Percentiles rank a stretch among this genome's conserved stretches.
phyloP scores from a whole-genome alignment of 2,797 vertebrate species.

The Poliocrania exsul region DNA sequence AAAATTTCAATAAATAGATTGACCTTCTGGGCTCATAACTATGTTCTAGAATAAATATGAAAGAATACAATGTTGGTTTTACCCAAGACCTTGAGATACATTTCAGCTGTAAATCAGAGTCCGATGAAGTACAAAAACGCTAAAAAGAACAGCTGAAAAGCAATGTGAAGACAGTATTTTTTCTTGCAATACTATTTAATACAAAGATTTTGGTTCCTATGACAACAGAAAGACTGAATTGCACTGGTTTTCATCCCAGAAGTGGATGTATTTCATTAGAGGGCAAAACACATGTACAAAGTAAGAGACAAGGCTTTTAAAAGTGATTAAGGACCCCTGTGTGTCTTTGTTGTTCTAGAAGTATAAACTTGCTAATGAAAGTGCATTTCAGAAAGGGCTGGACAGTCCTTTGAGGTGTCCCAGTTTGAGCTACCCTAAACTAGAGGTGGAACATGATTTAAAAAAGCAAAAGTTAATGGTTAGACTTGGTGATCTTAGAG shows the following conservation, averaged over 20 bases:
- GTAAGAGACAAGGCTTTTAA: neutral
- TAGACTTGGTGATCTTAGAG: neutral
- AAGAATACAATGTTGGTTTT: neutral
- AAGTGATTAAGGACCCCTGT: neutral
- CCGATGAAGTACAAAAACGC: neutral
- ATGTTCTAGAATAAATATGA: neutral
- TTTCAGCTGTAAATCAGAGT: neutral
- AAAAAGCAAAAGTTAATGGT: neutral
- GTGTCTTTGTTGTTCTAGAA: neutral
- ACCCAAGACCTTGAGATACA: neutral
- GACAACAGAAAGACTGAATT: conserved; percentile 42
- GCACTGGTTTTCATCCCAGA: neutral
- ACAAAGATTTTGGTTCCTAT: conserved; percentile 44
- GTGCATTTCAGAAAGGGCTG: neutral
- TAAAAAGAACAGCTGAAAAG: neutral
- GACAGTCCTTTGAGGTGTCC: neutral
- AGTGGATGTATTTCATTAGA: neutral
- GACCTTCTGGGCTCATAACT: neutral
- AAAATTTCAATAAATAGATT: neutral
- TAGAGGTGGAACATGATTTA: neutral
- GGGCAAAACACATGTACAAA: neutral
- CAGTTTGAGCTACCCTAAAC: neutral
- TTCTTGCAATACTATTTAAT: neutral
- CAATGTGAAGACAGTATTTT: neutral
- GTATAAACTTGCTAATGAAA: neutral